phyloP scores from a whole-genome alignment of 2,888 invertebrate species.

The Rhingia campestris region DNA sequence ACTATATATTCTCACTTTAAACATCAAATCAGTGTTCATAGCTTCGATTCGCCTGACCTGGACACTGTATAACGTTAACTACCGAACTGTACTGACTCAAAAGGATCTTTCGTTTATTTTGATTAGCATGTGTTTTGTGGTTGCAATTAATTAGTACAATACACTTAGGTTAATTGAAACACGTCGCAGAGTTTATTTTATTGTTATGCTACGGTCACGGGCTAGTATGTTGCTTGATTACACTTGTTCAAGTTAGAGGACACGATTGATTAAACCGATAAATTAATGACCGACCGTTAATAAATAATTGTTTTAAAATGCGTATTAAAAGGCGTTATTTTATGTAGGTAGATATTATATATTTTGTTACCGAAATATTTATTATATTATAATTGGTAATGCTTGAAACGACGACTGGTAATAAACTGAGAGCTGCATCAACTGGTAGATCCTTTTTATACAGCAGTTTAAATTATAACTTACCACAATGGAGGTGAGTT shows the following conservation, averaged over 20 bases:
- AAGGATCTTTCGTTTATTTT: slow-evolving; percentile 41
- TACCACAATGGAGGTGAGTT: slow-evolving; percentile 63
- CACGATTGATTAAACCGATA: slow-evolving; percentile 42
- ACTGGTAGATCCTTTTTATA: slow-evolving; percentile 59
- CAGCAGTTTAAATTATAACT: neutral
- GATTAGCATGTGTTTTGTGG: slow-evolving; percentile 48
- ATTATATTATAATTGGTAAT: slow-evolving; percentile 7
- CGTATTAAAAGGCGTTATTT: slow-evolving; percentile 2
- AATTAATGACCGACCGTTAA: slow-evolving; percentile 13
- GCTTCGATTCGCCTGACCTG: slow-evolving; percentile 1
- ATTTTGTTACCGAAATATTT: neutral
- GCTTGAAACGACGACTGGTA: slow-evolving; percentile 42
- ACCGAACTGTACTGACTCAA: slow-evolving; percentile 31
- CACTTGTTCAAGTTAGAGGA: slow-evolving; percentile 11
- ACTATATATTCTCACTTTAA: slow-evolving; percentile 50
- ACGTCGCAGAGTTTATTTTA: neutral
- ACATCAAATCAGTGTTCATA: slow-evolving; percentile 48
- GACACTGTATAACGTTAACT: slow-evolving; percentile 33
- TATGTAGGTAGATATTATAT: neutral
- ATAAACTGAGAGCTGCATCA: slow-evolving; percentile 43
- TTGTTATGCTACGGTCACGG: neutral
- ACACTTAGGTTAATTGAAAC: slow-evolving; percentile 62
- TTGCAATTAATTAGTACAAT: slow-evolving; percentile 22
- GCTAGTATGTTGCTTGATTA: slow-evolving; percentile 16
- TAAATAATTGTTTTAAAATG: no score